A percentile compares a stretch with the other conserved stretches of the same genome.
Conservation (phyloP, 1,140 invertebrate genomes). For the Drosophila pachea region DNA sequence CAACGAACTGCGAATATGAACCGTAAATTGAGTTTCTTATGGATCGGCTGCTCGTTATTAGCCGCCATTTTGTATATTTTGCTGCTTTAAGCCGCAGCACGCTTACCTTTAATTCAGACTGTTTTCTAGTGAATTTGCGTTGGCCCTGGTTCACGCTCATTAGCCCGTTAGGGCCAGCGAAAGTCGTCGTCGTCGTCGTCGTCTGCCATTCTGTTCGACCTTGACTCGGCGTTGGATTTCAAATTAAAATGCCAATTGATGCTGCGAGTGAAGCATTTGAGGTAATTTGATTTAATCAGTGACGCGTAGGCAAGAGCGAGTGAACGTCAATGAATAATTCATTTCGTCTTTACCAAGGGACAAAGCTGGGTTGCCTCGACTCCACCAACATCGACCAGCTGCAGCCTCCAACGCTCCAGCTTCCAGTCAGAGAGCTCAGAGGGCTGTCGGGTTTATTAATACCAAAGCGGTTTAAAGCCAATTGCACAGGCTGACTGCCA, state of each 20-base stretch:
- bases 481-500: constrained; percentile 40
- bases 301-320: constrained; percentile 44
- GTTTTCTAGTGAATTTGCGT: constrained; percentile 33
- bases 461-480: constrained; percentile 30
- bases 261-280: constrained; percentile 9
- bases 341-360: constrained; percentile 30
- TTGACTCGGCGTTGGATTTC: constrained; percentile 23
- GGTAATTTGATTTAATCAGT: constrained; percentile 68
- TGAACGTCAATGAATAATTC: constrained; percentile 60
- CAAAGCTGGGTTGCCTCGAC: constrained; percentile 23
- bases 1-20: constrained; percentile 58
- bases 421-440: not conserved
- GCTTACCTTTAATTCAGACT: not conserved
- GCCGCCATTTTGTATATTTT: not conserved
- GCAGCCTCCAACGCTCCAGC: not conserved
- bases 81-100: not conserved
- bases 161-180: constrained; percentile 38
- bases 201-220: constrained; percentile 25
- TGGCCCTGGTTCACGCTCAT: constrained; percentile 24
- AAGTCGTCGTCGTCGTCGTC: not conserved
- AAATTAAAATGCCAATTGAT: not conserved
- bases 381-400: not conserved
- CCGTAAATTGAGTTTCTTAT: constrained; percentile 30
- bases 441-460: constrained; percentile 30
- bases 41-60: constrained; percentile 9